A percentile compares a stretch with the other conserved stretches of the same genome.
phyloP scores from a whole-genome alignment of 2,113 vertebrate genomes.

The Pyrgilauda ruficollis region DNA sequence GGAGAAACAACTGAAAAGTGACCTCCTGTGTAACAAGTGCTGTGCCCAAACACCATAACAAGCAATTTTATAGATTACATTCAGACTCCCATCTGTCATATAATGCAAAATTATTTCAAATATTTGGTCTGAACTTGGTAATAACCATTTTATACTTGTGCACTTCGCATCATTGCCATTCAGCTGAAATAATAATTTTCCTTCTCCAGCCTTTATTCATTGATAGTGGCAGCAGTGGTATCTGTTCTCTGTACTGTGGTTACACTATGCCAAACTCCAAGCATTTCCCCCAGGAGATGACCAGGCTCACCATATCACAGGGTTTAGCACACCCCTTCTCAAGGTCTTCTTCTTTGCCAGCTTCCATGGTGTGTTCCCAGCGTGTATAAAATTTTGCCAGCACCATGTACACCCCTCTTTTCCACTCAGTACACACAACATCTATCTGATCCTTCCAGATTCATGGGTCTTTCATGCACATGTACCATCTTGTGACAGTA shows the following conservation, averaged over 20 bases:
- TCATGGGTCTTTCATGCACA: background rate
- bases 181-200: background rate
- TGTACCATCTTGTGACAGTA: accelerated
- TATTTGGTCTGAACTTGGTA: background rate
- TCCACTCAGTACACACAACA: background rate
- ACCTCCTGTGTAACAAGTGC: background rate
- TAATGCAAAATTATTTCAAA: background rate
- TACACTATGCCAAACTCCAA: background rate
- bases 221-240: background rate
- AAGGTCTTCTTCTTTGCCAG: background rate
- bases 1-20: background rate
- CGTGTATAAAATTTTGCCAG: background rate
- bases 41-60: background rate
- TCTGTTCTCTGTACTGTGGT: background rate
- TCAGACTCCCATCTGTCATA: background rate
- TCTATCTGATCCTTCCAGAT: background rate
- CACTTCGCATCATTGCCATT: background rate
- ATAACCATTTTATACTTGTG: background rate
- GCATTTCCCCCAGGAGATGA: background rate
- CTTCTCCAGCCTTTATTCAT: background rate
- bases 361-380: accelerated
- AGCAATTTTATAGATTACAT: background rate
- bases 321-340: accelerated
- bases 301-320: background rate
- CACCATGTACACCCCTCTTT: background rate